These are phyloP conservation scores for Deroplatys truncata DNA, from an alignment of 2,888 invertebrate species.

Conservation along the genomic window DNA sequence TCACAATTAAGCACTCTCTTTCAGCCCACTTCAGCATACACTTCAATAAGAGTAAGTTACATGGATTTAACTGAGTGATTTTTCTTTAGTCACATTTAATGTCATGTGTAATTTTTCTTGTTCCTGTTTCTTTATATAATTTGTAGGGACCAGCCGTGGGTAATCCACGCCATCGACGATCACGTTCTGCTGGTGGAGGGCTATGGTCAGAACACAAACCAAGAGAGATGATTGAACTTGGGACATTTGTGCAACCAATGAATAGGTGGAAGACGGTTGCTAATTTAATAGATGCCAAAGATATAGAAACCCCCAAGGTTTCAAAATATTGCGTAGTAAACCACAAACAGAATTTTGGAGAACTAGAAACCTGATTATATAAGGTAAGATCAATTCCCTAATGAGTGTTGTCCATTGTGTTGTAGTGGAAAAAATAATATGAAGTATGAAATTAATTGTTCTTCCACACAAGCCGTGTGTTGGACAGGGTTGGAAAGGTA, in stretches of 20 bases:
- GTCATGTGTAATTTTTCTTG: background rate
- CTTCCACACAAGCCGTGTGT: no score
- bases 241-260: conserved; percentile 89
- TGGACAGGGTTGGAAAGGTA: no score
- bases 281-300: conserved; percentile 73
- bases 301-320: conserved; percentile 63
- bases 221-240: conserved; percentile 70
- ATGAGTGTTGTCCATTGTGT: background rate
- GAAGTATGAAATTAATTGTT: no score
- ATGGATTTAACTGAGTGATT: background rate
- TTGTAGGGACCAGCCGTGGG: conserved; percentile 46
- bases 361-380: conserved; percentile 86
- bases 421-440: no score
- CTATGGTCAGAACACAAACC: conserved; percentile 87
- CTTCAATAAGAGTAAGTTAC: background rate
- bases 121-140: background rate
- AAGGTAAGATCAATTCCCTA: conserved; percentile 54
- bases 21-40: background rate
- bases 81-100: background rate
- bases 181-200: conserved; percentile 68
- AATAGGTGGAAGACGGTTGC: conserved; percentile 78
- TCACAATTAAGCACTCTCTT: background rate
- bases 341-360: conserved; percentile 89
- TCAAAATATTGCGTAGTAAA: conserved; percentile 90
- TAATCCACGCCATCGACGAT: conserved; percentile 64